Evolutionary conservation across 2,888 invertebrate genomes (phyloP).

Genomic region (Merodon equestris): DNA sequence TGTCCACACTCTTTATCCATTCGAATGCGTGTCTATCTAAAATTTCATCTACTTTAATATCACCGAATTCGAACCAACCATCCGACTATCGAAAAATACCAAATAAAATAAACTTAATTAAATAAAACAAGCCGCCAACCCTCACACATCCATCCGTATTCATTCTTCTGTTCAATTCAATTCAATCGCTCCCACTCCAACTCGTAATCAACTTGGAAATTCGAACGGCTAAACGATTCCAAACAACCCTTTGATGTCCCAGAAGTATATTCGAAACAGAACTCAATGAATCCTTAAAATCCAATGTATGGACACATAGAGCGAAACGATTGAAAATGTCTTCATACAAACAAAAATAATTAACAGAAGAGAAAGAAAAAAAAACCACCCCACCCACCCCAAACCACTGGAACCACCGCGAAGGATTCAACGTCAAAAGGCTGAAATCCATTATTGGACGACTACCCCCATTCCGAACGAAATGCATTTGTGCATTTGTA

Average conservation of each 20-base stretch:
- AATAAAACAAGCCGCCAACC: conserved; percentile 35
- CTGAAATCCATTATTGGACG: background rate
- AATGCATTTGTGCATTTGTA: conserved; percentile 65
- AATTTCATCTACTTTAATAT: too few relatives aligned
- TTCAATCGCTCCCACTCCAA: conserved; percentile 38
- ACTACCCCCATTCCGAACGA: conserved; percentile 39
- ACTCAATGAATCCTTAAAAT: conserved; percentile 66
- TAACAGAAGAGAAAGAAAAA: conserved; percentile 37
- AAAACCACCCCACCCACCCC: conserved; percentile 26
- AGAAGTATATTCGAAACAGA: conserved; percentile 1
- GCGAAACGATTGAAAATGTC: background rate
- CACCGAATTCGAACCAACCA: too few relatives aligned
- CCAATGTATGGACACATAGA: conserved; percentile 47
- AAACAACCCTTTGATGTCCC: conserved; percentile 66
- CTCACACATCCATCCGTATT: background rate
- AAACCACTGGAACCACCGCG: background rate
- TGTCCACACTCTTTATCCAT: too few relatives aligned
- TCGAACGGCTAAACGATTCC: conserved; percentile 61
- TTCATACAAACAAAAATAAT: conserved; percentile 57
- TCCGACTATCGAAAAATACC: conserved; percentile 20
- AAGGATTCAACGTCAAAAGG: conserved; percentile 8
- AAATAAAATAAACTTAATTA: conserved; percentile 59
- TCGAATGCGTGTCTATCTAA: too few relatives aligned
- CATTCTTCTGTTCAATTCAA: conserved; percentile 14
- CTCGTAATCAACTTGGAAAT: conserved; percentile 62